Evolutionary conservation across 2,113 vertebrate genomes (phyloP), one percentile per base, ranked within the genome.

Genomic region (Smithornis capensis): DNA sequence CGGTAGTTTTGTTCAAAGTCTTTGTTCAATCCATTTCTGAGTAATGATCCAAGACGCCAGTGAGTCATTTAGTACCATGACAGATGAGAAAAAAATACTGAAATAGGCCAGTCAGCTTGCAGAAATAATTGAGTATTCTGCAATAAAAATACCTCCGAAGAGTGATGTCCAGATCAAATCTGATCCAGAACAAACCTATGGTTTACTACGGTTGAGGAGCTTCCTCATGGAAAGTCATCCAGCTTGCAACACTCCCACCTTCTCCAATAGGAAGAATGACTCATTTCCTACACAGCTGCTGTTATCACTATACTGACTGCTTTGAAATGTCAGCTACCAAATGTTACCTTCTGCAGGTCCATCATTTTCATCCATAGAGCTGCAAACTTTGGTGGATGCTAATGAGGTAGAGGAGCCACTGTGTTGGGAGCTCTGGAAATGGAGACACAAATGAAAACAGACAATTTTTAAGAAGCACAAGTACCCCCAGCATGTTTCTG

Each of bases 331-430:
- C 91, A 96, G 86, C 77, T 75, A 95, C 91, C 89, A 77, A 92
- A 80, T 56, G 96, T 98, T 98, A 99, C 99, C 98, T 99, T 99
- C 99, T 92, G 98, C 97, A 25, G 98, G 98, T 45, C 98, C 98
- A 21, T 99, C 99, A 7, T 98, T 99, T 92, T 99, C 99, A 71
- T 99, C 99, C 99, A 99, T 99, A 16, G 99, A 99, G 97, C 99
- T 99, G 98, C 99, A 99, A 52, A 99, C 99, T 97, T 99, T 99
- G 90, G 99, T 99, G 80, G 99, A 99, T 19, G 99, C 99, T 89
- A 99, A 97, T 77, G 99, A 99, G 86, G 99, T 99, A 83, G 99
- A 99, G 57, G 99, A 99, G 84, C 99, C 98, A 62, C 99, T 99
- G 98, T 99, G 98, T 38, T 99, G 99, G 90, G 99, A 99, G 83